Base-by-base conservation (phyloP, 2,888 invertebrate genomes). In the Glaucopsyche alexis region DNA sequence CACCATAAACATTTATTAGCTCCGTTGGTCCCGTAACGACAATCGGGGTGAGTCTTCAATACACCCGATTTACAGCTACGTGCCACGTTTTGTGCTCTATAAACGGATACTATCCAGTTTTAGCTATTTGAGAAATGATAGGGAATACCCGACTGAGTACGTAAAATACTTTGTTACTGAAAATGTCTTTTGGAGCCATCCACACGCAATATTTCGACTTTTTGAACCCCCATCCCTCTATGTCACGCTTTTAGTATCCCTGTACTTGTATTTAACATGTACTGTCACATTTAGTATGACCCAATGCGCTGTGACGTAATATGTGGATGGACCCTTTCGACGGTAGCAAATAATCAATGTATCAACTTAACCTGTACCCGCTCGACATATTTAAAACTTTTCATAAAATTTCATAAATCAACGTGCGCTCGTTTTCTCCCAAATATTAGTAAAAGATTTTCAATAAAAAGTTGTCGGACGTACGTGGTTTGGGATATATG, bases 1-100 rank as follows among this genome's bases (percentile, higher is more conserved):
- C 71, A 73, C 71, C 76, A 75, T 77, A 76, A 75, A 77, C 75
- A 76, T 76, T 75, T 77, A 74, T 75, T 74, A 76, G 74, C 45
- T 73, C 71, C 66, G 76, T 75, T 75, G 74, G 73, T 76, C 77
- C 77, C 77, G 65, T 50, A 76, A 75, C 75, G 77, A 72, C 74
- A 74, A 75, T 77, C 74, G 71, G 52, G 72, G 72, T 73, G 74
- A 65, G 73, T 75, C 75, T 75, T 76, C 74, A 76, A 76, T 74
- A 72, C 74, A 76, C 71, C 72, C 70, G 73, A 60, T 38, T 60
- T 60, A 42, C 45, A 16, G 19, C 67, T 42, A 60, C 67, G 16
- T 42, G n/a, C 67, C 13, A 45, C 67, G 67, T 67, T 42, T 67
- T 16, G 42, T 67, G 67, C 45, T 42, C 67, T n/a, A 67, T 45